These are phyloP conservation scores for Hiodon alosoides DNA, from an alignment of 2,113 vertebrate genomes.

Conservation along the genomic window DNA sequence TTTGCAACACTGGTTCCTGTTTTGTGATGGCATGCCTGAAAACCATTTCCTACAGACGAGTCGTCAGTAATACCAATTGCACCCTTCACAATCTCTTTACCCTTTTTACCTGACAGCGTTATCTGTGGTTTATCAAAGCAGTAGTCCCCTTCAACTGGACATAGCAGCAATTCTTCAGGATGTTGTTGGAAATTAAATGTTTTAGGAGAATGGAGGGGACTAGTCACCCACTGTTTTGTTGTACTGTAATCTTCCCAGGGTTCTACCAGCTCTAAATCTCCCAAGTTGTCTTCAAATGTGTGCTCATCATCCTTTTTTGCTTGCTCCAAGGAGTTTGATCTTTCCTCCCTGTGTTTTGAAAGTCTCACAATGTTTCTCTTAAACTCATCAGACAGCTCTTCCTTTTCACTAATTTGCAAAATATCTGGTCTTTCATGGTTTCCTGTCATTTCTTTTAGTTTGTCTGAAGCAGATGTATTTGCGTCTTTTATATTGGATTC, in stretches of 20 bases:
- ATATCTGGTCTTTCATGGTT: constrained; percentile 24
- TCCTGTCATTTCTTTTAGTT: constrained; percentile 17
- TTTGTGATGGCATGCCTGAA: constrained; percentile 34
- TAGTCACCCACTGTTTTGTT: constrained; percentile 88
- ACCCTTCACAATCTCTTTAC: constrained; percentile 14
- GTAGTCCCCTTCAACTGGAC: constrained; percentile 25
- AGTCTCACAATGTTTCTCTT: constrained; percentile 40
- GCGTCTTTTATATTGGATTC: background rate
- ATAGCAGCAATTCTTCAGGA: constrained; percentile 36
- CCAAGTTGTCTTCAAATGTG: constrained; percentile 57
- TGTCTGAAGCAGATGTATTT: constrained; percentile 1
- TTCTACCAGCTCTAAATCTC: constrained; percentile 82
- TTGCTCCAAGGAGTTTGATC: constrained; percentile 50
- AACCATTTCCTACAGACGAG: constrained; percentile 27
- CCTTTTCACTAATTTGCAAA: constrained; percentile 25
- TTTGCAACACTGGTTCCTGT: constrained; percentile 35
- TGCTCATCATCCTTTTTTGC: constrained; percentile 74
- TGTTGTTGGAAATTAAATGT: constrained; percentile 68
- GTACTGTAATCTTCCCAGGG: constrained; percentile 80
- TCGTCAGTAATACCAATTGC: constrained; percentile 29
- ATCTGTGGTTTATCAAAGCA: constrained; percentile 16
- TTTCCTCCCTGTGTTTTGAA: constrained; percentile 54
- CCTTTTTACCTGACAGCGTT: constrained; percentile 4
- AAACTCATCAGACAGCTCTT: constrained; percentile 26
- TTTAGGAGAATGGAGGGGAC: constrained; percentile 88